Evolutionary conservation across 2,113 vertebrate genomes (phyloP), one percentile per base, ranked within the genome.

Genomic region (Alligator mississippiensis): DNA sequence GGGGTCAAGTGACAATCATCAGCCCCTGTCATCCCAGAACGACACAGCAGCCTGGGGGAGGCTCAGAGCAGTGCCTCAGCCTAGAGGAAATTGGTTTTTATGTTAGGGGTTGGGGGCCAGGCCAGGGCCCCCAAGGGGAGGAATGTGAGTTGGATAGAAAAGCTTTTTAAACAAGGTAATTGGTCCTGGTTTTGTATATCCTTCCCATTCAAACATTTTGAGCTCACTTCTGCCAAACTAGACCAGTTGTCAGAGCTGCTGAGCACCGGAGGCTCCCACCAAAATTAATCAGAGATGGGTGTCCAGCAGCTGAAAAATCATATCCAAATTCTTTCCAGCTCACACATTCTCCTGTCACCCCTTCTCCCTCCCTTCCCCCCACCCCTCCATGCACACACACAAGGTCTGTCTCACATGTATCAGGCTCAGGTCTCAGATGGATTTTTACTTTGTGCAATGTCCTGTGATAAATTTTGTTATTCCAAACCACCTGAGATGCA

Each of bases 321-420:
- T 27, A n/a, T 15, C 5, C 64, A 66, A 24, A 25, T 14, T n/a
- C 64, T n/a, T n/a, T 66, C 15, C 64, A 66, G 64, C 64, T 66
- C 28, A 30, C 28, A 18, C 28, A 66, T 17, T n/a, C 7, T 8
- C 9, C 64, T n/a, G 27, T 28, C 15, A 28, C 63, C 11, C 63
- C 7, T 0, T 5, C 8, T 15, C 2, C 64, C 21, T 25, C 11
- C 63, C 7, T 0, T 5, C 8, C n/a, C 2, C 64, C 21, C 61
- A 62, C 62, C 8, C 47, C 47, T 47, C 24, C 62, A 64, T 7
- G 11, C 63, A 64, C 63, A 25, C 10, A 12, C 61, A 62, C 60
- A 61, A 10, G 25, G 61, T 62, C 61, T 25, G 24, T 62, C 61
- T 62, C 27, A 28, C 13, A 28, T 14, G 62, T 64, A 3, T 28